Percentiles rank a stretch among this genome's conserved stretches.
Conservation (phyloP, 2,113 vertebrate species). For the Salminus brasiliensis region DNA sequence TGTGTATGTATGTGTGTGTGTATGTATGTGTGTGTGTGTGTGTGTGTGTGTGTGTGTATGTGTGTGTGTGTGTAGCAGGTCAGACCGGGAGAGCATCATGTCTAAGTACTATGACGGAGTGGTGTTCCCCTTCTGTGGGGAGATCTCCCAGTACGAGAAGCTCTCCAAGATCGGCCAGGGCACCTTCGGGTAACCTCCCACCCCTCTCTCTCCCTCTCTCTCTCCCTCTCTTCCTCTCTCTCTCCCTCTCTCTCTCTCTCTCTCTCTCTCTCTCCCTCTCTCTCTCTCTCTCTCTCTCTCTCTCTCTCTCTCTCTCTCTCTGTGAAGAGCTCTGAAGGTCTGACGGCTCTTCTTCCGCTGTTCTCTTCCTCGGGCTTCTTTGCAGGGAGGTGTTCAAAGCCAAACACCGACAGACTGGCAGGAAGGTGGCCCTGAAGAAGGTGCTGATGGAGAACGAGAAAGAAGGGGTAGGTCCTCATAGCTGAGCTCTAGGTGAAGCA, state of each 20-base stretch:
- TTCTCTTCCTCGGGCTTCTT: background rate
- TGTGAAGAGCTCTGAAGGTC: too few relatives aligned
- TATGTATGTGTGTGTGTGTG: background rate
- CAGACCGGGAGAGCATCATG: slow-evolving; percentile 86
- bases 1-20: background rate
- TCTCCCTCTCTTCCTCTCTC: too few relatives aligned
- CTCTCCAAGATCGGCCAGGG: slow-evolving; percentile 98
- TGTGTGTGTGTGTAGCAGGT: slow-evolving; percentile 57
- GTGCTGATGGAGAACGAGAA: slow-evolving; percentile 99
- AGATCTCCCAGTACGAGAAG: slow-evolving; percentile 96
- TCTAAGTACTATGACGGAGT: slow-evolving; percentile 96
- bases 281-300: too few relatives aligned
- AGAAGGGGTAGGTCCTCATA: slow-evolving; percentile 84
- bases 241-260: too few relatives aligned
- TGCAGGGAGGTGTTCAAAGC: slow-evolving; percentile 96
- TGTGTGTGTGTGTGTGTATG: background rate
- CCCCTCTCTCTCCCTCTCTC: too few relatives aligned
- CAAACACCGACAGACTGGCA: slow-evolving; percentile 91
- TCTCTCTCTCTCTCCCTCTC: too few relatives aligned
- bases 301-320: too few relatives aligned
- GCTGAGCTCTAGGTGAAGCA: background rate
- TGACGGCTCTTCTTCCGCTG: too few relatives aligned
- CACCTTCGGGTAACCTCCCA: slow-evolving; percentile 95
- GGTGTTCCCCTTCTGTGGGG: slow-evolving; percentile 96
- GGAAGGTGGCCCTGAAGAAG: slow-evolving; percentile 96